Evolutionary conservation across 1,140 invertebrate species (phyloP).

Genomic region (Probaryconus sp.): DNA sequence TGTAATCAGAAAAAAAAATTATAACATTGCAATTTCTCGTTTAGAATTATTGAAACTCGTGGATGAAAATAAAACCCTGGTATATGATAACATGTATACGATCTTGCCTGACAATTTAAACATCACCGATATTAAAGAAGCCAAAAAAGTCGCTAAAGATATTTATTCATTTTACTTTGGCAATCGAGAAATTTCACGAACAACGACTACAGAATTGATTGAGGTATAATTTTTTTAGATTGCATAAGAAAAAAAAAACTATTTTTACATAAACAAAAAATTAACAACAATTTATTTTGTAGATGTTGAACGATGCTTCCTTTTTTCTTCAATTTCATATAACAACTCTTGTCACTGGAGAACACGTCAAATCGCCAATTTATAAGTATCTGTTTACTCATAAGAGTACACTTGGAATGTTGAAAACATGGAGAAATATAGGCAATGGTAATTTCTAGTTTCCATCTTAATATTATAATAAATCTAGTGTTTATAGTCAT

Average conservation of each 20-base stretch:
- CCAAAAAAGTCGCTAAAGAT: conserved; percentile 75
- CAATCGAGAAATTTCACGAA: conserved; percentile 63
- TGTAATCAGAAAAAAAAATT: background rate
- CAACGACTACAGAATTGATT: conserved; percentile 33
- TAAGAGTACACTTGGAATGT: conserved; percentile 24
- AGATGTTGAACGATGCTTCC: conserved; percentile 46
- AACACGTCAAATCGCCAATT: conserved; percentile 53
- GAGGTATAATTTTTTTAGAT: conserved; percentile 10
- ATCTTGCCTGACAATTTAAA: conserved; percentile 82
- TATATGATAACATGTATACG: conserved; percentile 75
- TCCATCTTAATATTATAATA: no score
- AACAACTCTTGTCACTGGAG: conserved; percentile 48
- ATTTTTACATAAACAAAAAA: no score
- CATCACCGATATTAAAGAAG: conserved; percentile 71
- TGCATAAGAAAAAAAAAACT: no score
- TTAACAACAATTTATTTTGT: conserved; percentile 9
- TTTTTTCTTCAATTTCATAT: conserved; percentile 59
- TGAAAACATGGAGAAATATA: conserved; percentile 40
- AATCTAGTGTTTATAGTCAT: background rate
- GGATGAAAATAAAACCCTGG: conserved; percentile 39
- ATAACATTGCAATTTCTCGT: background rate
- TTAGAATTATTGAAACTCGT: conserved; percentile 19
- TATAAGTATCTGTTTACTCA: conserved; percentile 50
- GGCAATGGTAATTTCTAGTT: conserved; percentile 43
- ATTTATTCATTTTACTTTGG: conserved; percentile 82